phyloP scores from a whole-genome alignment of 2,797 vertebrate genomes.

The Tamandua tetradactyla region DNA sequence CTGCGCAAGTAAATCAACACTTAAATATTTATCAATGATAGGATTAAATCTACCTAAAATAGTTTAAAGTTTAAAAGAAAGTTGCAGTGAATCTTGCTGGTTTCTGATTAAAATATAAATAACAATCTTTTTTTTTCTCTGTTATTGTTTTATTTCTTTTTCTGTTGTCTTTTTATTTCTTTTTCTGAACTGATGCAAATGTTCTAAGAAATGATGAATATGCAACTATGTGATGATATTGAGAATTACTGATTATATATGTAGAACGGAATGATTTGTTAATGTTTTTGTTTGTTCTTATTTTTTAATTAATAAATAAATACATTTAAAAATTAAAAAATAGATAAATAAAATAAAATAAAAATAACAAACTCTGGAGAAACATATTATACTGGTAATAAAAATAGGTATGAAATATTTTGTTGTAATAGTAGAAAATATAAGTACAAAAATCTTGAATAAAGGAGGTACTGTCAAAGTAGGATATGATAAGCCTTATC shows the following conservation, averaged over 20 bases:
- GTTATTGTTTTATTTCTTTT: too few species aligned
- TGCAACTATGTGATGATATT: too few species aligned
- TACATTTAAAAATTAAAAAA: too few species aligned
- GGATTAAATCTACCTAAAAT: slow-evolving; percentile 27
- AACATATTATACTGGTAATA: not conserved
- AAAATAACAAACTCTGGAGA: not conserved
- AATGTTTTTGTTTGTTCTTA: too few species aligned
- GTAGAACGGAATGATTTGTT: too few species aligned
- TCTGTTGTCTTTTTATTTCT: too few species aligned
- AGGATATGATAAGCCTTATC: not conserved
- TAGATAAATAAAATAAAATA: too few species aligned
- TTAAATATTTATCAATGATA: slow-evolving; percentile 13
- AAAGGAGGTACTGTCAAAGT: not conserved
- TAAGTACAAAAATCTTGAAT: not conserved
- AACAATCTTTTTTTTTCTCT: too few species aligned
- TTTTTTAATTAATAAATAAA: too few species aligned
- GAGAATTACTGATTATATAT: too few species aligned
- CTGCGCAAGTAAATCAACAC: slow-evolving; percentile 8
- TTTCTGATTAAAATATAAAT: slow-evolving; percentile 21
- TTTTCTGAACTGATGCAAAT: too few species aligned
- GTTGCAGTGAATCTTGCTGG: slow-evolving; percentile 9
- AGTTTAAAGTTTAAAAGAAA: not conserved
- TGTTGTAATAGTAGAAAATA: not conserved
- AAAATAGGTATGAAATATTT: slow-evolving; percentile 7
- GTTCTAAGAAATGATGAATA: too few species aligned